A percentile compares a stretch with the other conserved stretches of the same genome.
phyloP scores from a whole-genome alignment of 2,113 vertebrate genomes.

The Cynoglossus semilaevis region DNA sequence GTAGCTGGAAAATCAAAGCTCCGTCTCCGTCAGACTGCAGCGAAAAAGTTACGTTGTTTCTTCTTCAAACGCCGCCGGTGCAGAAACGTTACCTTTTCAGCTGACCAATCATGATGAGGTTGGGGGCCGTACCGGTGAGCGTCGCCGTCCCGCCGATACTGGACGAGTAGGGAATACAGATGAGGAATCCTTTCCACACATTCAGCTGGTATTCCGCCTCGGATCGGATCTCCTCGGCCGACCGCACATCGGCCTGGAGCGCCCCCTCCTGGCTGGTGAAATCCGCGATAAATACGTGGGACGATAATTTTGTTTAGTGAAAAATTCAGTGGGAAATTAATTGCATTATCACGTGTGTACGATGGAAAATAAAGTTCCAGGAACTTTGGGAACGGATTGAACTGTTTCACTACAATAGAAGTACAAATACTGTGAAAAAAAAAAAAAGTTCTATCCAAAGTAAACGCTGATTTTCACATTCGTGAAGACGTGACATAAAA shows the following conservation, averaged over 20 bases:
- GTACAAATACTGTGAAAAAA: too few species aligned
- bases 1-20: slow-evolving; percentile 77
- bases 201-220: slow-evolving; percentile 84
- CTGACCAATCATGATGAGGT: slow-evolving; percentile 94
- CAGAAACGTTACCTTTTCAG: slow-evolving; percentile 81
- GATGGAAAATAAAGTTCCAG: too few species aligned
- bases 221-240: slow-evolving; percentile 70
- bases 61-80: neutral
- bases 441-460: too few species aligned
- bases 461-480: too few species aligned
- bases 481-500: too few species aligned
- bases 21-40: neutral
- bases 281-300: neutral
- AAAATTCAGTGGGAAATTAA: too few species aligned
- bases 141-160: slow-evolving; percentile 96
- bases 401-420: too few species aligned
- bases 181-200: slow-evolving; percentile 96
- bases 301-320: too few species aligned
- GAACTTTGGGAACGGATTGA: too few species aligned
- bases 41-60: fast-evolving
- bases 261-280: slow-evolving; percentile 68
- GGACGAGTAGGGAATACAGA: slow-evolving; percentile 93
- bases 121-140: slow-evolving; percentile 90
- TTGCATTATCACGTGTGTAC: too few species aligned
- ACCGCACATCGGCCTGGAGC: slow-evolving; percentile 72